Percentiles rank a stretch among this genome's conserved stretches.
These are phyloP conservation scores for Drosophila kohkoa DNA, from an alignment of 1,140 invertebrate genomes.

Conservation along the genomic window DNA sequence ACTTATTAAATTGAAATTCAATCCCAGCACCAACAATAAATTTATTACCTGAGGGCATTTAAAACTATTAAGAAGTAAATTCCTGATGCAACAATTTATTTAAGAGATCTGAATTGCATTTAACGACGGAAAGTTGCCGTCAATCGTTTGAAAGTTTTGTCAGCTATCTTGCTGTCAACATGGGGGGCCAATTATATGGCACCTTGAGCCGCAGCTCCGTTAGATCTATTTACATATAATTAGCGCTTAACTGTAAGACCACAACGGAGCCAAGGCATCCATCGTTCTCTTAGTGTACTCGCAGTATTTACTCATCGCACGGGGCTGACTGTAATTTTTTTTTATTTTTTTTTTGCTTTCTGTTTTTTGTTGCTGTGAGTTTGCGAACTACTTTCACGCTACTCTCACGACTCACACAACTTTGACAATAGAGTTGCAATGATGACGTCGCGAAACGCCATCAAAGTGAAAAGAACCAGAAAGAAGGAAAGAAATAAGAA, in stretches of 20 bases:
- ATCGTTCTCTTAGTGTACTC: conserved; percentile 18
- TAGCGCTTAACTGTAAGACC: conserved; percentile 61
- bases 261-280: conserved; percentile 29
- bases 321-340: conserved; percentile 8
- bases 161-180: conserved; percentile 22
- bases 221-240: conserved; percentile 79
- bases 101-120: conserved; percentile 1
- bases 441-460: conserved; percentile 55
- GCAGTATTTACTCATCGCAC: conserved; percentile 36
- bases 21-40: not conserved
- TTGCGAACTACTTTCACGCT: conserved; percentile 28
- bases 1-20: too few species aligned
- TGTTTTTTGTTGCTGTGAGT: conserved; percentile 28
- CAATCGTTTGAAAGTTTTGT: conserved; percentile 27
- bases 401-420: conserved; percentile 50
- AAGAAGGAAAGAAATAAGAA: conserved; percentile 30
- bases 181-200: conserved; percentile 69
- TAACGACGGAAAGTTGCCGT: too few species aligned
- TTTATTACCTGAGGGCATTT: not conserved
- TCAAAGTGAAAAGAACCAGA: conserved; percentile 23
- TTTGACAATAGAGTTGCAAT: conserved; percentile 79
- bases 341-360: too few species aligned
- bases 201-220: conserved; percentile 51
- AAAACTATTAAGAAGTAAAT: not conserved
- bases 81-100: not conserved